Percentiles rank a stretch among this genome's conserved stretches.
phyloP scores from a whole-genome alignment of 2,888 invertebrate genomes.

The Siphlonurus alternatus region DNA sequence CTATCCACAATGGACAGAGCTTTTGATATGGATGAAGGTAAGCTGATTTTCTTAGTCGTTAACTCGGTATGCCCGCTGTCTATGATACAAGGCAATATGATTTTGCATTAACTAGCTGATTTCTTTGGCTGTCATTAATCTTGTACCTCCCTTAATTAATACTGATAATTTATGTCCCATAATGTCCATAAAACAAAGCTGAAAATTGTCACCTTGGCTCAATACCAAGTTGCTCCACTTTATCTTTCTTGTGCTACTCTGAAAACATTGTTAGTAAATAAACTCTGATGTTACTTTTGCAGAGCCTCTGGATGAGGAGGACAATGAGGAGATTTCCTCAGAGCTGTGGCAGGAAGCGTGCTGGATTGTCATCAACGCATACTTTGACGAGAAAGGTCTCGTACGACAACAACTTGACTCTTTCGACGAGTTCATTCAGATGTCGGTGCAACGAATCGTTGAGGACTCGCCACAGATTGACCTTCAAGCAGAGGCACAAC shows the following conservation, averaged over 20 bases:
- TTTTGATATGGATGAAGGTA: constrained; percentile 8
- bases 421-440: constrained; percentile 99
- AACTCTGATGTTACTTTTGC: constrained; percentile 7
- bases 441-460: constrained; percentile 98
- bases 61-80: no score
- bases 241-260: background rate
- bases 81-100: no score
- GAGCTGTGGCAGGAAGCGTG: constrained; percentile 99
- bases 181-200: no score
- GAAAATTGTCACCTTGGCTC: no score
- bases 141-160: no score
- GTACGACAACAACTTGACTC: constrained; percentile 98
- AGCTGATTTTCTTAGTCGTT: background rate
- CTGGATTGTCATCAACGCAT: constrained; percentile 99
- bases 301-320: constrained; percentile 60
- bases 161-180: no score
- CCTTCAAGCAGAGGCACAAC: constrained; percentile 91
- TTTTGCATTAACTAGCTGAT: no score
- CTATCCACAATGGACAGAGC: background rate
- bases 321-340: constrained; percentile 88
- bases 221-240: background rate
- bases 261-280: background rate
- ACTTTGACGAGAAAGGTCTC: constrained; percentile 98
- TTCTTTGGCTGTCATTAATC: no score
- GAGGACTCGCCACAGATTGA: constrained; percentile 98